Conservation (phyloP, 2,113 vertebrate species). For the Rhodinocichla rosea region DNA sequence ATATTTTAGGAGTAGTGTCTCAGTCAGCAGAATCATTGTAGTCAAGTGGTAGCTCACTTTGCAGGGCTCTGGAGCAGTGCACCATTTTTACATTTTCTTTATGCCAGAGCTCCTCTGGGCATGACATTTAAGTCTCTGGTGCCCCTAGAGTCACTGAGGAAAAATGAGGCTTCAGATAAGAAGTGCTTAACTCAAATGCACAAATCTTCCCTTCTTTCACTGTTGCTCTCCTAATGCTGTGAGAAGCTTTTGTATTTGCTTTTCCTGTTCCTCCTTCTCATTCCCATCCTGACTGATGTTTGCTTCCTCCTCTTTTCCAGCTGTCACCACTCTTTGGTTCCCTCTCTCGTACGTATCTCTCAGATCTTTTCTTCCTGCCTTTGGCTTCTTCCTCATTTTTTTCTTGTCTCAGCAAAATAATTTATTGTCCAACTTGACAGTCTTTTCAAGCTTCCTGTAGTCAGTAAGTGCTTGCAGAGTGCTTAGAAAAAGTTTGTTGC, state of each 20-base stretch:
- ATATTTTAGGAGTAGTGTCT: neutral
- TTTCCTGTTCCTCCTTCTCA: neutral
- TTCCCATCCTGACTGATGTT: neutral
- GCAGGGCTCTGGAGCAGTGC: neutral
- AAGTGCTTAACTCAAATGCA: neutral
- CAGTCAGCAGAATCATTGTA: neutral
- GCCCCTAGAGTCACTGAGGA: neutral
- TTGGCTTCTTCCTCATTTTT: rapidly evolving
- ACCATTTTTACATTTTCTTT: neutral
- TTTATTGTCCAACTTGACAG: neutral
- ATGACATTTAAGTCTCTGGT: neutral
- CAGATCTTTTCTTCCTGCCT: neutral
- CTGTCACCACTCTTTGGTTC: neutral
- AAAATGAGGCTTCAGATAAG: neutral
- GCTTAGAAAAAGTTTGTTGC: neutral
- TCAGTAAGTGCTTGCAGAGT: neutral
- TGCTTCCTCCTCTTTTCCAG: neutral
- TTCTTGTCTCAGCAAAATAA: neutral
- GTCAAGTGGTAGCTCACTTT: neutral
- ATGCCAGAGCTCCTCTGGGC: neutral
- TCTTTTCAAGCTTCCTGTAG: neutral
- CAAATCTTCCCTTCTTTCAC: neutral
- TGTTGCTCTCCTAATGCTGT: neutral
- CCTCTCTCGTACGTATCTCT: neutral
- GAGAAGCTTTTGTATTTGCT: neutral